Evolutionary conservation across 2,797 vertebrate species (phyloP).

Genomic region (Coregonus ussuriensis): DNA sequence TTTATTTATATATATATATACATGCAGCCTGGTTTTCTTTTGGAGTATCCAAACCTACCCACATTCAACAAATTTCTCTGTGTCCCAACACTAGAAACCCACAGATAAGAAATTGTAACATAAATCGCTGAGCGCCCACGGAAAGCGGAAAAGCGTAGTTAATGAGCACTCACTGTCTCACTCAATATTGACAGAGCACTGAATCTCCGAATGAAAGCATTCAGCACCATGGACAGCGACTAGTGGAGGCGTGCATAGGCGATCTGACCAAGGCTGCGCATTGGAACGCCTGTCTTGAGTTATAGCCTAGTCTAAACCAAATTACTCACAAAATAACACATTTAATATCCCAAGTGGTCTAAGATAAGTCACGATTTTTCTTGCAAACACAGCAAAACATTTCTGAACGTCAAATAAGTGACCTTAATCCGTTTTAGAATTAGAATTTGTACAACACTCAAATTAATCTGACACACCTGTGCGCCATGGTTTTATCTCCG

Average conservation of each 20-base stretch:
- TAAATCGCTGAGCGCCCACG: conserved; percentile 5
- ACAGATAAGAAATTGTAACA: conserved; percentile 8
- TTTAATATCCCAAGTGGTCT: neutral
- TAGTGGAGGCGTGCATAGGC: neutral
- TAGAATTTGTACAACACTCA: neutral
- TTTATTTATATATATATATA: neutral
- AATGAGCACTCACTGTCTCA: conserved; percentile 19
- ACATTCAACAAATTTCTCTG: conserved; percentile 42
- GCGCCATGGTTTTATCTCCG: neutral
- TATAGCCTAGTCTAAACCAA: neutral
- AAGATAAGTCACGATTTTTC: neutral
- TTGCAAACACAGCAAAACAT: neutral
- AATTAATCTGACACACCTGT: conserved; percentile 7
- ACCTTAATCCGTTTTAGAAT: neutral
- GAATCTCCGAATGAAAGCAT: conserved; percentile 11
- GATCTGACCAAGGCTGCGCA: neutral
- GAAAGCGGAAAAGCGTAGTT: conserved; percentile 16
- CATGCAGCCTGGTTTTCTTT: neutral
- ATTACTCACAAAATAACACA: neutral
- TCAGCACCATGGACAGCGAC: conserved; percentile 63
- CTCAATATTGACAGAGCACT: conserved; percentile 40
- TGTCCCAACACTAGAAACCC: conserved; percentile 13
- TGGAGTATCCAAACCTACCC: neutral
- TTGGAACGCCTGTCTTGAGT: neutral
- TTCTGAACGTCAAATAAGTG: neutral